Evolutionary conservation across 2,888 invertebrate species (phyloP).

Genomic region (Lucinisca nassula): DNA sequence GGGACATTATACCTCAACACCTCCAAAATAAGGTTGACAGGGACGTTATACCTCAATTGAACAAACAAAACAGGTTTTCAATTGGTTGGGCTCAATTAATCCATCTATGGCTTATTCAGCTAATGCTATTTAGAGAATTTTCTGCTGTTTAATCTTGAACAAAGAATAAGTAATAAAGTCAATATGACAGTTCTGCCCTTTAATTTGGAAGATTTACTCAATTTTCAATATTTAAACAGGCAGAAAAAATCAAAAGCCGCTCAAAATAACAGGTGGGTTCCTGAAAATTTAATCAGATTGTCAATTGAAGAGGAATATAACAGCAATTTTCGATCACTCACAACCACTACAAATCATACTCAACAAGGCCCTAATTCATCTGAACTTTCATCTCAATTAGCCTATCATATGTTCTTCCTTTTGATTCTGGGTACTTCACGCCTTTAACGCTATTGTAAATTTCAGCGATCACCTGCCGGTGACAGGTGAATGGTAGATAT

Average conservation of each 20-base stretch:
- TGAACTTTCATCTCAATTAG: slow-evolving; percentile 6
- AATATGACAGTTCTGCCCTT: too few species aligned
- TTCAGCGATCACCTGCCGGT: background rate
- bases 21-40: too few species aligned
- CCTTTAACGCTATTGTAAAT: slow-evolving; percentile 1
- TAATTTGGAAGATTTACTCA: too few species aligned
- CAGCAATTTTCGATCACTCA: background rate
- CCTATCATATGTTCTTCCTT: background rate
- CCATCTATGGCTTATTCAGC: too few species aligned
- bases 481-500: slow-evolving; percentile 4
- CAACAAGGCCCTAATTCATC: slow-evolving; percentile 1
- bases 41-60: too few species aligned
- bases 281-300: background rate
- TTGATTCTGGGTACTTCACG: slow-evolving; percentile 8
- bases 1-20: too few species aligned
- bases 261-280: background rate
- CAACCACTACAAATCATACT: slow-evolving; percentile 1
- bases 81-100: too few species aligned
- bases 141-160: too few species aligned
- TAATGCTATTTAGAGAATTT: too few species aligned
- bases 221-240: background rate
- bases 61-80: too few species aligned
- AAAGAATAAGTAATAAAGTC: too few species aligned
- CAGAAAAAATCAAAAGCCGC: background rate
- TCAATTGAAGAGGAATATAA: background rate